Evolutionary conservation across 2,113 vertebrate genomes (phyloP), one percentile per base, ranked within the genome.

Genomic region (Etheostoma spectabile): DNA sequence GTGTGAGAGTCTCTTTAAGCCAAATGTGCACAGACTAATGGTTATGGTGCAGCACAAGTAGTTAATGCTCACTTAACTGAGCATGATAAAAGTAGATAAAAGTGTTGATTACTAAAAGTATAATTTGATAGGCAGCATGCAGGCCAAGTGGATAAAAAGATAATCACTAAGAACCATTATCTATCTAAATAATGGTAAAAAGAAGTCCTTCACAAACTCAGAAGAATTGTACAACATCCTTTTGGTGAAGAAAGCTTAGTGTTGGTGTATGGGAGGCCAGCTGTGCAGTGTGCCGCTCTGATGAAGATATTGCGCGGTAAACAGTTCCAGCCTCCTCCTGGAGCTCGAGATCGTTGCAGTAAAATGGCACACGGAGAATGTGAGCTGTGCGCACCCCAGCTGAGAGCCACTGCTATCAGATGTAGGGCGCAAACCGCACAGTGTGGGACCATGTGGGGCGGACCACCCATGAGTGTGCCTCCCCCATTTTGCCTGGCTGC

Each of bases 351-450:
- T 74, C 72, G 85, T 76, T 89, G 88, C 82, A 74, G 86, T 92
- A 85, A 92, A 91, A 92, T 67, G 86, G 83, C 86, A 83, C 68
- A 46, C 48, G 1, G 86, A 85, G 86, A 92, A 90, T 91, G 88
- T 51, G 90, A 86, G 84, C 75, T 24, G 84, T 73, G 87, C 78
- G 75, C 86, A 77, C 89, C 83, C 81, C 91, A 89, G 90, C 93
- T 91, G 91, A 92, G 89, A 91, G 91, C 91, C 91, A 91, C 91
- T 65, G 88, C 90, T 92, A 93, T 94, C 93, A 93, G 91, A 94
- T 94, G 93, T 84, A 92, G 90, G 92, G 92, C 87, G 83, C 93
- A 94, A 92, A 94, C 94, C 94, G 42, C 94, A 94, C 82, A 91
- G 90, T 87, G 87, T 84, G 91, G 89, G 89, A 92, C 90, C 91